phyloP scores from a whole-genome alignment of 2,113 vertebrate species.

The Paracanthobrama guichenoti region DNA sequence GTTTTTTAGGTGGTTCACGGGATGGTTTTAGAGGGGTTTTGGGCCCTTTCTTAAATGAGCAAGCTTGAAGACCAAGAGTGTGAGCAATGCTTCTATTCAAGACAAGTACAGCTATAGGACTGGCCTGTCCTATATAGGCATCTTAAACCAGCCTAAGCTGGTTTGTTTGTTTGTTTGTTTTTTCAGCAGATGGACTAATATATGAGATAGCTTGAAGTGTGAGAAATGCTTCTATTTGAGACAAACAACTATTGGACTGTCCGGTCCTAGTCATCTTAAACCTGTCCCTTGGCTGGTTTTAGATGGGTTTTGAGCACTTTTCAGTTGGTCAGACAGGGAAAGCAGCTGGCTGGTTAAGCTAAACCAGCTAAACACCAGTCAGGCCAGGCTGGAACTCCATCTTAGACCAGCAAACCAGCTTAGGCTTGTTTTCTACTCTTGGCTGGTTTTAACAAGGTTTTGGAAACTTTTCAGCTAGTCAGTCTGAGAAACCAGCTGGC shows the following conservation, averaged over 20 bases:
- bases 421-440: not conserved
- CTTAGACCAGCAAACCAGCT: not conserved
- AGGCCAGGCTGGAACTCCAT: not conserved
- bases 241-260: not conserved
- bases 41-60: not conserved
- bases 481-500: not conserved
- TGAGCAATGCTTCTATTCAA: no score
- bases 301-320: not conserved
- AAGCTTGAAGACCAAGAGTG: no score
- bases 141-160: no score
- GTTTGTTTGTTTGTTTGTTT: not conserved
- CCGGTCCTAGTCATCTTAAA: not conserved
- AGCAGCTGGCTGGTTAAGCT: not conserved
- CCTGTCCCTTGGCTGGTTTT: not conserved
- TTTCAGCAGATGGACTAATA: slow-evolving; percentile 3
- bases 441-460: not conserved
- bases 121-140: no score
- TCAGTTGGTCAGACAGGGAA: not conserved
- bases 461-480: not conserved
- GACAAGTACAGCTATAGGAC: no score
- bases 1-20: not conserved
- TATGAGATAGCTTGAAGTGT: slow-evolving; percentile 29
- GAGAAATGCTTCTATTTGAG: slow-evolving; percentile 19
- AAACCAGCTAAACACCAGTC: not conserved
- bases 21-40: not conserved